phyloP scores from a whole-genome alignment of 2,888 invertebrate species.

The Atrina japonica region DNA sequence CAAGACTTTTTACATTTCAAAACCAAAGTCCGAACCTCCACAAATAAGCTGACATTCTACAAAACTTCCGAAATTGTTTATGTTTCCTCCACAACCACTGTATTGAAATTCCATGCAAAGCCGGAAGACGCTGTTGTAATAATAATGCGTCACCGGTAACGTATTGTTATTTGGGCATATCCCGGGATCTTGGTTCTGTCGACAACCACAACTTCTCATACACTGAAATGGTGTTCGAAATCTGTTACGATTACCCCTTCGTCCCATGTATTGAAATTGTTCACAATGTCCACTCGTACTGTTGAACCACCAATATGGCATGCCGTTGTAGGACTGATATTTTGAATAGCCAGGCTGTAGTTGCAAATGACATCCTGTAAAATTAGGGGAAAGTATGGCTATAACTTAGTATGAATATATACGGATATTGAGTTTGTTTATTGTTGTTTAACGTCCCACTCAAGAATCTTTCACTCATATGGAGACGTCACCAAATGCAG shows the following conservation, averaged over 20 bases:
- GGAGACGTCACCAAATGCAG: too few species aligned
- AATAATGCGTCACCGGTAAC: constrained; percentile 15
- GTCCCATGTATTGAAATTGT: constrained; percentile 25
- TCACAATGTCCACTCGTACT: constrained; percentile 25
- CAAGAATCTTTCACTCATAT: too few species aligned
- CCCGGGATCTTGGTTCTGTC: constrained; percentile 22
- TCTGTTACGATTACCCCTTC: constrained; percentile 29
- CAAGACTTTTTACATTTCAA: constrained; percentile 19
- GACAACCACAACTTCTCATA: constrained; percentile 33
- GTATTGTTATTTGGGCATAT: constrained; percentile 24
- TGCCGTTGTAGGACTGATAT: not conserved
- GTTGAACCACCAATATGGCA: constrained; percentile 23
- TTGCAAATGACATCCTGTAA: constrained; percentile 22
- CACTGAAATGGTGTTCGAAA: constrained; percentile 29
- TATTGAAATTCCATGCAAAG: constrained; percentile 33
- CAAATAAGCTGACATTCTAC: constrained; percentile 36
- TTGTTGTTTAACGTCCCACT: too few species aligned
- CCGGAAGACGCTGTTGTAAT: constrained; percentile 29
- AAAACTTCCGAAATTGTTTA: constrained; percentile 34
- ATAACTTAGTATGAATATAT: too few species aligned
- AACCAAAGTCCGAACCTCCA: constrained; percentile 4
- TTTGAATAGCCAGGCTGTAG: constrained; percentile 11
- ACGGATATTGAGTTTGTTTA: too few species aligned
- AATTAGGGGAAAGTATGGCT: not conserved
- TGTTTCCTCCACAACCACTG: constrained; percentile 37